These are phyloP conservation scores for Arenaria interpres DNA, from an alignment of 2,113 vertebrate species.

Conservation along the genomic window DNA sequence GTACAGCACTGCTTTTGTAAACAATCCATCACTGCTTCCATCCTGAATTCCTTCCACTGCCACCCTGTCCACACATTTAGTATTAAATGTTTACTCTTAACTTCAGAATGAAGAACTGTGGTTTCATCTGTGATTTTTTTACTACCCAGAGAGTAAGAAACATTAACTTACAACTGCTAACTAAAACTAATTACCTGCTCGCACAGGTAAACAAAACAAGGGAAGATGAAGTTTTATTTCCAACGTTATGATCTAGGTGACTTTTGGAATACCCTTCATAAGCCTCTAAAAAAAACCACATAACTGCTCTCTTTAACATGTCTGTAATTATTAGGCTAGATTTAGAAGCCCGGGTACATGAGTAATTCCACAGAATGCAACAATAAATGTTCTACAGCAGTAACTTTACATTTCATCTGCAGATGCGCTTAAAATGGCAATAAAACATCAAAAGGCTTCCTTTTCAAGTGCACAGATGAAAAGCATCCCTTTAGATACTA, in stretches of 20 bases:
- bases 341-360: background rate
- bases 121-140: background rate
- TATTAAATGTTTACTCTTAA: background rate
- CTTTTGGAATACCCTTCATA: background rate
- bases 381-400: background rate
- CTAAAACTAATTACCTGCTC: background rate
- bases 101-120: background rate
- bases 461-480: background rate
- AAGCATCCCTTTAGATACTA: background rate
- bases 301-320: background rate
- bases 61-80: background rate
- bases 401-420: background rate
- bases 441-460: background rate
- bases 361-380: background rate
- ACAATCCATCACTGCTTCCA: constrained; percentile 1
- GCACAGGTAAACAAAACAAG: background rate
- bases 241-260: background rate
- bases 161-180: background rate
- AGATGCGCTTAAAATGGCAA: background rate
- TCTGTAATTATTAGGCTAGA: background rate
- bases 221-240: background rate
- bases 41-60: background rate
- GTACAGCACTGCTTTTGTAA: background rate
- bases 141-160: background rate
- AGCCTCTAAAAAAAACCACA: background rate